phyloP scores from a whole-genome alignment of 92 coral and sea anemone genomes.

The Plumapathes pennacea region DNA sequence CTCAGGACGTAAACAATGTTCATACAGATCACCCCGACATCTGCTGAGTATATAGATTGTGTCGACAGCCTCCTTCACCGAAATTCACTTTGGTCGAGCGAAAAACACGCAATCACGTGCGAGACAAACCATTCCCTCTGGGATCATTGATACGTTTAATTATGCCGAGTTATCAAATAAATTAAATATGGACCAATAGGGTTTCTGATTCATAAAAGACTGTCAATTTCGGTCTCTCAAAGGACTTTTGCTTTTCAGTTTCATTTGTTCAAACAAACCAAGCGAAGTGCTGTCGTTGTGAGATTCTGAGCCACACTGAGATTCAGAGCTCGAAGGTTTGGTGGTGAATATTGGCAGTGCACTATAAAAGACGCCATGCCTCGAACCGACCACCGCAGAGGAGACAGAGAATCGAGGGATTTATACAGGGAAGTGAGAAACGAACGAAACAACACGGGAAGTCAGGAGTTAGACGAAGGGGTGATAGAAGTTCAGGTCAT shows the following conservation, averaged over 20 bases:
- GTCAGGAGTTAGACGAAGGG: constrained; percentile 95
- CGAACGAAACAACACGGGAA: constrained; percentile 60
- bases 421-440: constrained; percentile 28
- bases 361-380: constrained; percentile 49
- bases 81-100: too few species aligned
- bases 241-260: too few species aligned
- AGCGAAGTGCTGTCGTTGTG: constrained; percentile 7
- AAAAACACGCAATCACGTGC: constrained; percentile 45
- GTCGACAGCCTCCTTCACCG: too few species aligned
- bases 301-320: constrained; percentile 13
- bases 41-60: too few species aligned
- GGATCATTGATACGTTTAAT: constrained; percentile 56
- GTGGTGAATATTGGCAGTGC: too few species aligned
- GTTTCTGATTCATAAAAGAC: too few species aligned
- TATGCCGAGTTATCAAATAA: constrained; percentile 48
- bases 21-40: too few species aligned
- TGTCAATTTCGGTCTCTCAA: constrained; percentile 46
- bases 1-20: too few species aligned
- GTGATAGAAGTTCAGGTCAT: constrained; percentile 98
- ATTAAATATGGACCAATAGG: constrained; percentile 67
- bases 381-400: constrained; percentile 63
- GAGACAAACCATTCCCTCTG: constrained; percentile 11
- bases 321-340: too few species aligned
- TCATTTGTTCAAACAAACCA: constrained; percentile 42
- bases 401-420: constrained; percentile 10